phyloP scores from a whole-genome alignment of 1,140 invertebrate species.

The Mizuhopecten yessoensis region DNA sequence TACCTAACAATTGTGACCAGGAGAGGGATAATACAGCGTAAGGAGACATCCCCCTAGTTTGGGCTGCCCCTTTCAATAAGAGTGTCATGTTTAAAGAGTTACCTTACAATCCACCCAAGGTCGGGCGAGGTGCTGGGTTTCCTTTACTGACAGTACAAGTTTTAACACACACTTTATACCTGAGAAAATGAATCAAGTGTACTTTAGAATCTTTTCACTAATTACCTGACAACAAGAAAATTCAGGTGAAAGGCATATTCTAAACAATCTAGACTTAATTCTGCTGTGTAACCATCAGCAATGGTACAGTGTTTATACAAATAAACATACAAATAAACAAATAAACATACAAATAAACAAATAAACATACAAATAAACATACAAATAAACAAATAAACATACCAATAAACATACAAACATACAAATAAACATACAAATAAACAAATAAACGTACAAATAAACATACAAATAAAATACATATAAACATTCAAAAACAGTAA shows the following conservation, averaged over 20 bases:
- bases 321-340: too few species aligned
- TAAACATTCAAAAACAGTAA: too few species aligned
- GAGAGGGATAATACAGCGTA: neutral
- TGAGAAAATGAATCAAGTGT: constrained; percentile 3
- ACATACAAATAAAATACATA: too few species aligned
- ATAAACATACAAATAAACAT: too few species aligned
- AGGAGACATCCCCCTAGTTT: constrained; percentile 4
- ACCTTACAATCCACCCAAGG: neutral
- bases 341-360: too few species aligned
- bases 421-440: too few species aligned
- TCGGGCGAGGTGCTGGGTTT: neutral
- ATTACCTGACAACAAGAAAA: constrained; percentile 25
- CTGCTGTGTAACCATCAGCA: neutral
- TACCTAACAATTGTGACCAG: constrained; percentile 16
- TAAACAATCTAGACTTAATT: neutral
- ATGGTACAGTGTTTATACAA: too few species aligned
- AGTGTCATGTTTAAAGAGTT: constrained; percentile 21
- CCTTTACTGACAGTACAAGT: neutral
- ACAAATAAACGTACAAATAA: too few species aligned
- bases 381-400: too few species aligned
- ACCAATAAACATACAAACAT: too few species aligned
- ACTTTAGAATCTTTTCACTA: neutral
- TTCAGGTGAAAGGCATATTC: neutral
- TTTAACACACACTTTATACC: too few species aligned
- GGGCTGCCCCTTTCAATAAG: constrained; percentile 13